phyloP scores from a whole-genome alignment of 1,140 invertebrate genomes.

The Dinoponera quadriceps region DNA sequence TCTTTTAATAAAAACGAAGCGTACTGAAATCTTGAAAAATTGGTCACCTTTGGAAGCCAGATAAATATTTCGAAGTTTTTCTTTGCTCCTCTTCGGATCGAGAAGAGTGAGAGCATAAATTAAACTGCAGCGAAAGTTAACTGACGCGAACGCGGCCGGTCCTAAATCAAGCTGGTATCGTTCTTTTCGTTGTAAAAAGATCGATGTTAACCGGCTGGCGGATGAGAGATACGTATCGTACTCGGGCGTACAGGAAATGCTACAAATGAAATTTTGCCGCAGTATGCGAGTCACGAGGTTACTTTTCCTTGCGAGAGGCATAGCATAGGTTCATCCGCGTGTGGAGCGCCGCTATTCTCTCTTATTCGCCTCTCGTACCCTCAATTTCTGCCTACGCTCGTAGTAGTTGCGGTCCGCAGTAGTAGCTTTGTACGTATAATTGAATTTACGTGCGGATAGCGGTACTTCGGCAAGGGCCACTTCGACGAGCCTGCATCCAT shows the following conservation, averaged over 20 bases:
- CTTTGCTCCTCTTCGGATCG: background rate
- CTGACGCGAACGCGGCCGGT: too few relatives aligned
- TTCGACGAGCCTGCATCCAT: slow-evolving; percentile 29
- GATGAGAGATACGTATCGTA: background rate
- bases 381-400: slow-evolving; percentile 70
- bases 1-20: background rate
- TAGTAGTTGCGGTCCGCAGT: slow-evolving; percentile 71
- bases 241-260: slow-evolving; percentile 1
- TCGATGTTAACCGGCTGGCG: background rate
- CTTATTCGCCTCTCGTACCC: slow-evolving; percentile 53
- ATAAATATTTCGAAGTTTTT: background rate
- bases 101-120: background rate
- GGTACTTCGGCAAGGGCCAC: slow-evolving; percentile 57
- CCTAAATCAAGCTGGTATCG: background rate
- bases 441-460: slow-evolving; percentile 77
- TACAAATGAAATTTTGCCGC: slow-evolving; percentile 64
- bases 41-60: background rate
- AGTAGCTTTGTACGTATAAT: slow-evolving; percentile 79
- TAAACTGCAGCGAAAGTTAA: slow-evolving; percentile 4
- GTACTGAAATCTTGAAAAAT: background rate
- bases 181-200: background rate
- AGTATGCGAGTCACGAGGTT: slow-evolving; percentile 61
- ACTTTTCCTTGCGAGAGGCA: slow-evolving; percentile 48
- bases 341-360: slow-evolving; percentile 59
- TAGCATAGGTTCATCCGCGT: slow-evolving; percentile 68